Conservation (phyloP, 1,140 invertebrate genomes). For the Battus philenor region DNA sequence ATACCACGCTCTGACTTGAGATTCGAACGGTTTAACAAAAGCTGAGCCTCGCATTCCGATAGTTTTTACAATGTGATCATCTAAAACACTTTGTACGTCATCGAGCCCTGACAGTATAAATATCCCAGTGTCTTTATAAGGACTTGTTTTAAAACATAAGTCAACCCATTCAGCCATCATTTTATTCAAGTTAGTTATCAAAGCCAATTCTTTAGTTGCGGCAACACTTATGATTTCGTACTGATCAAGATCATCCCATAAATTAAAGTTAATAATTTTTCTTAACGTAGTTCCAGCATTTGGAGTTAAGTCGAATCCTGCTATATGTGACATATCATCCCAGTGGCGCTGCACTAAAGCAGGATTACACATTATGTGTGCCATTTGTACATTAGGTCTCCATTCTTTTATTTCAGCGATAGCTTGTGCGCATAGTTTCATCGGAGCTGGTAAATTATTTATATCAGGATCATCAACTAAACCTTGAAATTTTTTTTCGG, state of each 20-base stretch:
- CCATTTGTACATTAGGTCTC: constrained; percentile 86
- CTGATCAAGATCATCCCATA: constrained; percentile 85
- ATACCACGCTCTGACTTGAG: constrained; percentile 89
- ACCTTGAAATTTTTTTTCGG: constrained; percentile 80
- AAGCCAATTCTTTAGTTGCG: constrained; percentile 90
- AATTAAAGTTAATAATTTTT: constrained; percentile 87
- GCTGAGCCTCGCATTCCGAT: constrained; percentile 93
- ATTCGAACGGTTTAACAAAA: constrained; percentile 92
- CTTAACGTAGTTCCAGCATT: constrained; percentile 89
- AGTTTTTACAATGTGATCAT: constrained; percentile 93
- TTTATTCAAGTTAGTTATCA: constrained; percentile 87
- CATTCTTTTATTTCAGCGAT: constrained; percentile 88
- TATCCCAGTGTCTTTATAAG: constrained; percentile 88
- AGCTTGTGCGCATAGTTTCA: constrained; percentile 84
- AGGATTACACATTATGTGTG: constrained; percentile 91
- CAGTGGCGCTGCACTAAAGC: constrained; percentile 92
- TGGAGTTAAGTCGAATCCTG: constrained; percentile 90
- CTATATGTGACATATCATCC: constrained; percentile 91
- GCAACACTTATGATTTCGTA: constrained; percentile 93
- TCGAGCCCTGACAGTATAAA: constrained; percentile 87
- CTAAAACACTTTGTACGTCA: constrained; percentile 90
- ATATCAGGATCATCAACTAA: constrained; percentile 86
- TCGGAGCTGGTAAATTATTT: constrained; percentile 84
- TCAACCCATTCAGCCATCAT: constrained; percentile 92
- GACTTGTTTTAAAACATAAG: constrained; percentile 82